Conservation (phyloP, 1,140 invertebrate species). For the Zaprionus inermis region DNA sequence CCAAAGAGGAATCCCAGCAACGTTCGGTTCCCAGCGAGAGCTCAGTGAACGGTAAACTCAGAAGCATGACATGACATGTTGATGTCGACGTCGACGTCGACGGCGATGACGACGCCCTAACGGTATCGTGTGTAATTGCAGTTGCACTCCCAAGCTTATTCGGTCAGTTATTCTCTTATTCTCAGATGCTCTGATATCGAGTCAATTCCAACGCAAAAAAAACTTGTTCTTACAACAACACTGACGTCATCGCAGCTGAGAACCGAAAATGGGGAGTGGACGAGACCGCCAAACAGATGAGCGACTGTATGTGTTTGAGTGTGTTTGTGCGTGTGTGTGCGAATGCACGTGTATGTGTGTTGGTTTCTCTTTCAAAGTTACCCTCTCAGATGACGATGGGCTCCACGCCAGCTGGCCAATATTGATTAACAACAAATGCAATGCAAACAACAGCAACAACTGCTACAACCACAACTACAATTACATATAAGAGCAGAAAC, state of each 20-base stretch:
- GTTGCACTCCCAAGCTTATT: constrained; percentile 54
- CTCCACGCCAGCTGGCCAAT: constrained; percentile 60
- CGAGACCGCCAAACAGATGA: constrained; percentile 62
- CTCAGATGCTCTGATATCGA: constrained; percentile 29
- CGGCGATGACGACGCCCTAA: constrained; percentile 58
- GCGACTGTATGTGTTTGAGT: constrained; percentile 35
- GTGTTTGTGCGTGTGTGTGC: constrained; percentile 18
- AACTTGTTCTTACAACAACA: constrained; percentile 81
- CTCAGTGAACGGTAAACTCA: constrained; percentile 56
- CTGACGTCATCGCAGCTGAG: constrained; percentile 80
- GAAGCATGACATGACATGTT: constrained; percentile 40
- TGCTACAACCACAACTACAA: background rate
- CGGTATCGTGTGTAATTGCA: constrained; percentile 77
- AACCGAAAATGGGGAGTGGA: constrained; percentile 75
- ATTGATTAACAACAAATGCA: constrained; percentile 64
- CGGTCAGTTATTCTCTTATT: constrained; percentile 62
- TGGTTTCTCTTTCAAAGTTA: background rate
- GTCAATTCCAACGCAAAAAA: constrained; percentile 19
- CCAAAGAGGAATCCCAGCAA: constrained; percentile 14
- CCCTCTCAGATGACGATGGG: constrained; percentile 42
- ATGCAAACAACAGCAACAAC: constrained; percentile 13
- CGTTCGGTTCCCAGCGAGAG: constrained; percentile 25
- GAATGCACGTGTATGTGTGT: constrained; percentile 14
- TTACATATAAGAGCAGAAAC: background rate
- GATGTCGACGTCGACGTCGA: constrained; percentile 33